Base-by-base conservation (phyloP, 2,797 vertebrate species). In the Rallus crepitans region DNA sequence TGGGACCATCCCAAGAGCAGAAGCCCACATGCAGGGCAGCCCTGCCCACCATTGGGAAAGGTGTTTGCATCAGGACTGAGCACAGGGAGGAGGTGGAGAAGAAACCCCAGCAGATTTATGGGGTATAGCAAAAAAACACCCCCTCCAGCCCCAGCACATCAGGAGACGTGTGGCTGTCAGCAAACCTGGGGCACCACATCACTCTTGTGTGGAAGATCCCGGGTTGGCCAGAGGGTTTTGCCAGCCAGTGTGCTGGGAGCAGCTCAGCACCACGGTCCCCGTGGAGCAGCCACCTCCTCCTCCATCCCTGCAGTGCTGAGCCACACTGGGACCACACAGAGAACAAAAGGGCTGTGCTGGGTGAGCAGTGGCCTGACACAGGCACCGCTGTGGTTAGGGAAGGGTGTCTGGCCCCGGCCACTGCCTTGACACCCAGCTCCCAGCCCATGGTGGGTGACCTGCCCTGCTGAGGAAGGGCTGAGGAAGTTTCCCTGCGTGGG, bases 281-380 rank as follows among this genome's bases (percentile, higher is more conserved):
- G 4, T 0, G 3, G 28, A 77, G 17, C 37, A 55, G 56, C 76
- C 86, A 15, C n/a, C 79, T 59, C 55, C 71, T 42, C 35, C 52
- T 25, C 1, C 52, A 11, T 2, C n/a, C 63, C 1, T 8, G 2
- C 30, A 47, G 13, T 0, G 0, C 89, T 12, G 0, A 80, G 57
- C 27, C 68, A 1, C 2, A 12, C 50, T 0, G 75, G 63, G 59
- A 59, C 2, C 53, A 4, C 1, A 11, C 0, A 0, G 57, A 66
- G 79, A 85, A 57, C n/a, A 2, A 20, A 61, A 77, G 75, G 85
- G 63, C 84, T 18, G 68, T 0, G 56, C 50, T 1, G 42, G 70
- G 53, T 10, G 60, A 68, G 71, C 37, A 11, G 6, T 4, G 9
- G 40, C 1, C 11, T 30, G 81, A 30, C 70, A 7, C 18, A 5